These are phyloP conservation scores for Julus scanicus DNA, from an alignment of 2,888 invertebrate species.

Conservation along the genomic window DNA sequence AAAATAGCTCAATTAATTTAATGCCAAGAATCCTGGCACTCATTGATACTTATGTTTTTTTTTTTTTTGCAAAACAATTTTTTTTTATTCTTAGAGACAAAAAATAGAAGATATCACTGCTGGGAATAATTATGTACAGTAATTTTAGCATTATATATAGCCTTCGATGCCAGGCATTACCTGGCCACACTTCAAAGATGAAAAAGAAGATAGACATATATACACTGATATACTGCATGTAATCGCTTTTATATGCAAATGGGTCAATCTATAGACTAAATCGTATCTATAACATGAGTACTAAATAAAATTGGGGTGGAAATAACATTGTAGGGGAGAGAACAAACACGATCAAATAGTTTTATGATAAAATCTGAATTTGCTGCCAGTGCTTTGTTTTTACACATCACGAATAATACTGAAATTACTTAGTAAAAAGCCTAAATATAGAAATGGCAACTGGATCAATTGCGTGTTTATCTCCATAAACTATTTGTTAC, in stretches of 20 bases:
- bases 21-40: conserved; percentile 11
- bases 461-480: no score
- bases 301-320: no score
- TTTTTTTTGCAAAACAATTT: not conserved
- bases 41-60: not conserved
- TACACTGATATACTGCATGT: not conserved
- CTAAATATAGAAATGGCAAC: no score
- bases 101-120: not conserved
- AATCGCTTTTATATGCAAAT: not conserved
- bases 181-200: not conserved
- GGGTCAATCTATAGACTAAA: not conserved
- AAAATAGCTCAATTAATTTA: not conserved
- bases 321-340: no score
- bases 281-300: no score
- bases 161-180: conserved; percentile 2
- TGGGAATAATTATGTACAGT: not conserved
- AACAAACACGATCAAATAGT: no score
- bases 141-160: not conserved
- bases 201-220: not conserved
- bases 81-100: not conserved
- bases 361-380: no score
- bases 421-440: no score
- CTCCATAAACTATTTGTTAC: no score
- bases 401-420: no score
- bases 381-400: no score